Percentiles rank a stretch among this genome's conserved stretches.
Evolutionary conservation across 2,797 vertebrate genomes (phyloP).

Genomic region (Premnoplex brunnescens): DNA sequence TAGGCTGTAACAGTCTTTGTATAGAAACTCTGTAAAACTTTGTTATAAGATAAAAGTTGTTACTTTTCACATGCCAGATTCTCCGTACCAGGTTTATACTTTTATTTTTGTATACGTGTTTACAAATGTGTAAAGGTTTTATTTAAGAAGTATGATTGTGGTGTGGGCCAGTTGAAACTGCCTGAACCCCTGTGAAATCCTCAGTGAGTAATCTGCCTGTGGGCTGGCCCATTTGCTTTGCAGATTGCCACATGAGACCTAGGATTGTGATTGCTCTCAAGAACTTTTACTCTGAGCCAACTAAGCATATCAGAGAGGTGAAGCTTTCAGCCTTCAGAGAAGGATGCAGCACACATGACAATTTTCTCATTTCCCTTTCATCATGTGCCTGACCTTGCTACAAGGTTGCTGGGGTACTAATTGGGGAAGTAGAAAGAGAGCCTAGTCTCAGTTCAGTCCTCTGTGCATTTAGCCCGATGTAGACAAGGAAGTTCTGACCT

Average conservation of each 20-base stretch:
- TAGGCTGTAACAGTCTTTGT: not conserved
- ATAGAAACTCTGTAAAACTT: not conserved
- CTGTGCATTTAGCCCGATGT: not conserved
- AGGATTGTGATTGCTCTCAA: conserved; percentile 12
- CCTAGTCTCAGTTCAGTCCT: not conserved
- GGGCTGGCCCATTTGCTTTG: not conserved
- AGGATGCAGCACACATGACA: not conserved
- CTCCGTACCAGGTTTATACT: not conserved
- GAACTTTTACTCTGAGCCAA: conserved; percentile 32
- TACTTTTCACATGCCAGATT: not conserved
- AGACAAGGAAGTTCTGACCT: not conserved
- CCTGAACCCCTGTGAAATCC: not conserved
- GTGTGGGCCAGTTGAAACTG: not conserved
- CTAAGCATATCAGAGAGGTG: conserved; percentile 42
- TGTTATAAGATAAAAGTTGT: not conserved
- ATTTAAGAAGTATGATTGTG: not conserved
- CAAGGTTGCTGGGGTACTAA: not conserved
- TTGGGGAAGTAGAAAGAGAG: not conserved
- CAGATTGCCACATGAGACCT: conserved; percentile 20
- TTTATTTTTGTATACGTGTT: not conserved
- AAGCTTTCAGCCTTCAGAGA: conserved; percentile 14
- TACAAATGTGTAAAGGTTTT: not conserved
- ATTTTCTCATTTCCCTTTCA: conserved; percentile 5
- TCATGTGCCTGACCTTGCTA: conserved; percentile 1
- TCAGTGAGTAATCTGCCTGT: not conserved